Base-by-base conservation (phyloP, 2,113 vertebrate genomes). In the Tapirus terrestris region DNA sequence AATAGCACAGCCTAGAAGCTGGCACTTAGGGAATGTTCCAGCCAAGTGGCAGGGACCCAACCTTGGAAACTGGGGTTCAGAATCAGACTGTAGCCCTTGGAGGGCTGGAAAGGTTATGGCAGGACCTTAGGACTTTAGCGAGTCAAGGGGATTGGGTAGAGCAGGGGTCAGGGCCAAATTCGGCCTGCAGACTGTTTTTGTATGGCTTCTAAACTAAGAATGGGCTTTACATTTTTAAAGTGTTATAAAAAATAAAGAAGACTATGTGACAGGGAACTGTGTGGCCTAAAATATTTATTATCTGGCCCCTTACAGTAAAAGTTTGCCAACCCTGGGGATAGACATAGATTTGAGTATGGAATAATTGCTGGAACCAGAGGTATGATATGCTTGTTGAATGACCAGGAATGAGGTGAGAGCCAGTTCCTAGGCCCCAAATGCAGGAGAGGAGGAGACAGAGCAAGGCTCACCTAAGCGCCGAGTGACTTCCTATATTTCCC, bases 211-310 rank as follows among this genome's bases (percentile, higher is more conserved):
- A 58, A 89, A 61, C 67, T 91, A 60, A 73, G 53, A 33, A 60
- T n/a, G 27, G 2, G 68, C 89, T 97, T 94, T 65, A 83, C 17
- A 6, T 84, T 94, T 81, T 76, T 84, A 76, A 92, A 83, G 36
- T 4, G 43, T 83, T 45, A 3, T 80, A 48, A 91, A 79, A 85
- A 84, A 53, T 25, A 45, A 48, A 94, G 36, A 83, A 83, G 27
- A 72, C 20, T 45, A 65, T 90, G 48, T 77, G 92, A 83, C 45
- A 83, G 9, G 70, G 53, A 68, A 25, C 56, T 60, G 0, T 87
- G 31, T 92, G 63, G 36, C 51, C 89, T 97, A 70, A 90, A 92
- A 90, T 86, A 85, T 45, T 83, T 88, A 91, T 17, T 39, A 0
- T 61, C 91, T 91, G 68, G 16, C 56, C 68, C 21, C 73, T 84